Evolutionary conservation across 1,140 invertebrate genomes (phyloP).

Genomic region (Homalodisca vitripennis): DNA sequence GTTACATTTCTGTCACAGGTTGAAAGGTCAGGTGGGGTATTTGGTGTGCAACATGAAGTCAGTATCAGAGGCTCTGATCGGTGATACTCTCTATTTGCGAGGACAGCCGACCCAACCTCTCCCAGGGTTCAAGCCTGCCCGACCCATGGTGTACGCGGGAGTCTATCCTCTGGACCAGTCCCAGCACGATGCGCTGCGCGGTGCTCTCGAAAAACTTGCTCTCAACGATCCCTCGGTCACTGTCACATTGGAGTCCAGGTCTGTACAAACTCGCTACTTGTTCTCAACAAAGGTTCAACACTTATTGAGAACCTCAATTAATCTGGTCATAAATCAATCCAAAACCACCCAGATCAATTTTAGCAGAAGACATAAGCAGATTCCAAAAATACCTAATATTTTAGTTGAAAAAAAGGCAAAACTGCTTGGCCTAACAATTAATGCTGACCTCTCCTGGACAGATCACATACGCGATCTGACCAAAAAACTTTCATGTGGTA

Average conservation of each 20-base stretch:
- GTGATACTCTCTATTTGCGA: conserved; percentile 75
- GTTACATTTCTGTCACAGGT: conserved; percentile 52
- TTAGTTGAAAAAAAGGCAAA: too few relatives aligned
- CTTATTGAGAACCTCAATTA: too few relatives aligned
- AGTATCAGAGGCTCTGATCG: conserved; percentile 75
- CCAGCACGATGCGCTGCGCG: conserved; percentile 68
- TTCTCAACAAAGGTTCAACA: too few relatives aligned
- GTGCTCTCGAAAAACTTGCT: conserved; percentile 85
- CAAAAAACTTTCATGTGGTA: too few relatives aligned
- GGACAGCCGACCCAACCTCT: conserved; percentile 58
- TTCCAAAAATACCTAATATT: too few relatives aligned
- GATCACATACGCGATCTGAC: too few relatives aligned
- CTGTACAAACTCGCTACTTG: too few relatives aligned
- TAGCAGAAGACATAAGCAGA: too few relatives aligned
- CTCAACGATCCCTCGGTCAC: conserved; percentile 94
- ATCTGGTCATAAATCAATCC: too few relatives aligned
- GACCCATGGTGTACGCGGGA: conserved; percentile 94
- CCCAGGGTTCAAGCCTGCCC: conserved; percentile 64
- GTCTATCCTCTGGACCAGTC: conserved; percentile 91
- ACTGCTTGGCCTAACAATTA: too few relatives aligned
- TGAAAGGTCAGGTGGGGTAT: conserved; percentile 79
- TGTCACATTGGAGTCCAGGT: conserved; percentile 78
- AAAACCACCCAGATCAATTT: too few relatives aligned
- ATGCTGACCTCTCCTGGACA: too few relatives aligned
- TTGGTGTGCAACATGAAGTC: conserved; percentile 79